Evolutionary conservation across 2,888 invertebrate species (phyloP), one percentile per base, ranked within the genome.

Genomic region (Sabatieria punctata): DNA sequence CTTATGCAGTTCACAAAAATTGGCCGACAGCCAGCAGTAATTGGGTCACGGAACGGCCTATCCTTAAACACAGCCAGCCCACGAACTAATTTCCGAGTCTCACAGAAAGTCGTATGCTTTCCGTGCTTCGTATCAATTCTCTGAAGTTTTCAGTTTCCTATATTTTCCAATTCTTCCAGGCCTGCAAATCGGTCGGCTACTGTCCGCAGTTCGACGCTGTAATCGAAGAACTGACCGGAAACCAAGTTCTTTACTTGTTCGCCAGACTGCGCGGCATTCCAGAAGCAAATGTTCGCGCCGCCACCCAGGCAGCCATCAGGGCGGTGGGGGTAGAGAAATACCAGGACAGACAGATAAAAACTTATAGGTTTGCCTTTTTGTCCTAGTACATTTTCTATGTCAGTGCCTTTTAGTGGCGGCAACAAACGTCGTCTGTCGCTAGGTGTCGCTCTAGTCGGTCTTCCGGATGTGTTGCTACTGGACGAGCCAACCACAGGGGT

Each of bases 161-260:
- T n/a, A n/a, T n/a, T n/a, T n/a, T n/a, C n/a, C n/a, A n/a, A n/a
- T n/a, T n/a, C n/a, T n/a, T 37, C 19, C 38, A 51, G 47, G 55
- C 57, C 21, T 55, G 55, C 23, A 51, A 49, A 21, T 49, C 49
- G 30, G 57, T 70, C 66, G 78, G 78, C 1, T 81, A 81, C 62
- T 80, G 80, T 59, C 81, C 81, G 4, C 81, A 81, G 63, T 80
- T 80, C 60, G 79, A 80, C 64, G 80, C 78, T 0, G 62, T 80
- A 23, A 73, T 80, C 50, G 75, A 74, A 18, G 77, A 79, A 64
- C 68, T 81, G 59, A 78, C 79, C 0, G 80, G 80, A 0, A 73
- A 78, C 39, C 79, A 80, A 65, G 78, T 76, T 2, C 63, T 80
- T 23, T 68, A 69, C n/a, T 70, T 80, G 59, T 80, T 76, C 63